These are phyloP conservation scores for Leucosticte australis DNA, from an alignment of 2,113 vertebrate species.

Conservation along the genomic window DNA sequence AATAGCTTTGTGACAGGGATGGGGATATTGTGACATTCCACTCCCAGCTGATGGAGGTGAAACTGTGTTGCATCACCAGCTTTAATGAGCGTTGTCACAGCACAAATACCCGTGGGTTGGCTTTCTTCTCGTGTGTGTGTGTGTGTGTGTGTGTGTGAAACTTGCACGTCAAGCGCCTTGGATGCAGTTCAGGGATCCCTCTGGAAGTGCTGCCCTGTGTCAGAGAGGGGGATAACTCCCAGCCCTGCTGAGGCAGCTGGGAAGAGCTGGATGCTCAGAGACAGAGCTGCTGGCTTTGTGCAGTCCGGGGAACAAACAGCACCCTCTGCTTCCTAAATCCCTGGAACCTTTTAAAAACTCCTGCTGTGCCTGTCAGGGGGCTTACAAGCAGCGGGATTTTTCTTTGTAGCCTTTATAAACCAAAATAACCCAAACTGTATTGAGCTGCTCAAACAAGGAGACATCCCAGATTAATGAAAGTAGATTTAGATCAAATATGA, in stretches of 20 bases:
- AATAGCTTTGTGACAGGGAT: background rate
- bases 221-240: background rate
- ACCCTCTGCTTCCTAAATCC: background rate
- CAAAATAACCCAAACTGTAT: background rate
- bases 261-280: background rate
- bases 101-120: background rate
- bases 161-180: fast-evolving
- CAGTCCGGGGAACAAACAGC: background rate
- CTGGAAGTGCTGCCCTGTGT: background rate
- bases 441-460: background rate
- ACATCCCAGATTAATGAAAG: background rate
- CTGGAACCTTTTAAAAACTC: background rate
- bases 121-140: background rate
- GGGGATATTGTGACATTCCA: background rate
- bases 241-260: background rate
- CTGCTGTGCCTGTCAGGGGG: fast-evolving
- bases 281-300: background rate
- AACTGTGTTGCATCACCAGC: background rate
- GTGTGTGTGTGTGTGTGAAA: background rate
- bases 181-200: background rate
- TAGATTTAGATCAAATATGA: background rate
- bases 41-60: background rate
- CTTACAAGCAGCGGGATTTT: background rate
- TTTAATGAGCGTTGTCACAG: background rate
- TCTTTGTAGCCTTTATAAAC: background rate